phyloP scores from a whole-genome alignment of 2,797 vertebrate species.

The Sebastes iracundus region DNA sequence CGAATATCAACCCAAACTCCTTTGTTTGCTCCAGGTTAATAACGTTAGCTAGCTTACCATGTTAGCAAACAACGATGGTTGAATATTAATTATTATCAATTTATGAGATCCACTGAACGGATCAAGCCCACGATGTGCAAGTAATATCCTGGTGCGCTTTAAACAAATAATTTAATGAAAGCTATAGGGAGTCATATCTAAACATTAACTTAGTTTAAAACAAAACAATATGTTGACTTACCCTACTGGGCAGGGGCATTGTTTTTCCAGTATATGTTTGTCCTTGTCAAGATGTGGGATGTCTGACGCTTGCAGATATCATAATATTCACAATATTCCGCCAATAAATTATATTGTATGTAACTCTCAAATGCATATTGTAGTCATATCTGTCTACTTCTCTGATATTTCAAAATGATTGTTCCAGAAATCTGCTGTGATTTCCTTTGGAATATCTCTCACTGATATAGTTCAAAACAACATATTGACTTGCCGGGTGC shows the following conservation, averaged over 20 bases:
- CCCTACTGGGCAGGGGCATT: neutral
- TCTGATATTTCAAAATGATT: neutral
- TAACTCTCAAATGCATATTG: neutral
- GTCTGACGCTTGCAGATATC: no score
- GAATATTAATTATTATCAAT: neutral
- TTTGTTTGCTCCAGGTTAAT: neutral
- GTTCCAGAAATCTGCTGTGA: neutral
- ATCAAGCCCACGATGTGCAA: neutral
- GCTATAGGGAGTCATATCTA: no score
- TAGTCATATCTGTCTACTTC: neutral
- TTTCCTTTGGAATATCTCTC: neutral
- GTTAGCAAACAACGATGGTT: neutral
- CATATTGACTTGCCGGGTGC: no score
- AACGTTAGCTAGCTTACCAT: neutral
- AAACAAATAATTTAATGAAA: neutral
- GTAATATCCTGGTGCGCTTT: neutral
- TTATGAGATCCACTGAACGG: neutral
- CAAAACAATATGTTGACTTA: neutral
- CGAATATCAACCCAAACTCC: neutral
- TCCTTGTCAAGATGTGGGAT: neutral
- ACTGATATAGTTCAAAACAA: neutral
- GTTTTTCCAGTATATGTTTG: neutral
- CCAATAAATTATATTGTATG: neutral
- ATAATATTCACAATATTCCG: neutral
- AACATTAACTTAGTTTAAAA: neutral